Evolutionary conservation across 2,113 vertebrate genomes (phyloP).

Genomic region (Bungarus multicinctus): DNA sequence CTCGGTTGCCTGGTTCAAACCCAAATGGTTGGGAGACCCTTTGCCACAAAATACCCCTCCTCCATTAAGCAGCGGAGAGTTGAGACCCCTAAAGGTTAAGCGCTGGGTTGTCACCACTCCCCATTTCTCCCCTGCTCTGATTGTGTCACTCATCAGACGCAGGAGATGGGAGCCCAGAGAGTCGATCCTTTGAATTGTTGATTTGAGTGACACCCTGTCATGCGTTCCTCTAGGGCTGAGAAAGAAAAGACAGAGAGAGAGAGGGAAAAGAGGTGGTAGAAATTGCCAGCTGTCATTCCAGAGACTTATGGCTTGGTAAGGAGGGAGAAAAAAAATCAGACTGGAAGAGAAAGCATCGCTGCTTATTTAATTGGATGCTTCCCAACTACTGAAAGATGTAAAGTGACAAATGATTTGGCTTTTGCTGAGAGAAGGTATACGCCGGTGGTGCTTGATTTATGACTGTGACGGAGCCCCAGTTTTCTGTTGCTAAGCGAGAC

Average conservation of each 20-base stretch:
- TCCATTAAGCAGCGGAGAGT: background rate
- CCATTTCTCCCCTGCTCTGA: background rate
- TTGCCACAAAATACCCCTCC: background rate
- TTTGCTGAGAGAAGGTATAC: background rate
- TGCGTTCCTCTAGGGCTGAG: background rate
- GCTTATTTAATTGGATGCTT: rapidly evolving
- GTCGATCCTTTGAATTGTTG: background rate
- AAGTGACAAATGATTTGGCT: background rate
- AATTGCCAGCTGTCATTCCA: background rate
- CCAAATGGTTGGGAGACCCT: background rate
- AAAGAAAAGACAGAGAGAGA: rapidly evolving
- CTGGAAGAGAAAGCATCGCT: background rate
- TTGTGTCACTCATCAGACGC: background rate
- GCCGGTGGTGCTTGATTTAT: too few species aligned
- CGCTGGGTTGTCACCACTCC: background rate
- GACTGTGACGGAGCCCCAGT: too few species aligned
- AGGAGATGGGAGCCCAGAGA: background rate
- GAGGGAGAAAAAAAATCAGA: background rate
- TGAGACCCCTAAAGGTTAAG: too few species aligned
- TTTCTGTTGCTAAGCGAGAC: too few species aligned
- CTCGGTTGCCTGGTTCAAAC: background rate
- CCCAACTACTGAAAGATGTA: background rate
- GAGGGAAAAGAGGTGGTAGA: background rate
- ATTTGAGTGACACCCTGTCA: constrained; percentile 1
- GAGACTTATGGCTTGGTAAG: background rate